These are phyloP conservation scores for Smutsia gigantea DNA, from an alignment of 2,797 vertebrate species.

Conservation along the genomic window DNA sequence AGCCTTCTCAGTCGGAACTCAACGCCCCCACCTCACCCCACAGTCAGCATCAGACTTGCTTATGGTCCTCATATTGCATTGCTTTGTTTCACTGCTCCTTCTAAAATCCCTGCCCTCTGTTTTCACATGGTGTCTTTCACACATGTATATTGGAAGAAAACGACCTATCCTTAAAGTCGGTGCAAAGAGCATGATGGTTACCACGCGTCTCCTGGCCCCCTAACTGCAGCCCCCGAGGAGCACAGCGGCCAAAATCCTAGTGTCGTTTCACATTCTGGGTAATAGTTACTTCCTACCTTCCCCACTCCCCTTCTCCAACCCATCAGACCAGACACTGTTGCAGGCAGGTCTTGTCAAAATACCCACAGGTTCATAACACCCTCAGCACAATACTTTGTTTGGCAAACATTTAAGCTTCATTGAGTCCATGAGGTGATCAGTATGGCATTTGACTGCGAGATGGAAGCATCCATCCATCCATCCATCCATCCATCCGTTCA, in stretches of 20 bases:
- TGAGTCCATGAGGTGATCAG: neutral
- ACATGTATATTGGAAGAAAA: neutral
- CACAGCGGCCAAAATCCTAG: neutral
- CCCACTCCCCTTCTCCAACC: too few relatives aligned
- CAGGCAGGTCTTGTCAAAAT: neutral
- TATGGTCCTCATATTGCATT: too few relatives aligned
- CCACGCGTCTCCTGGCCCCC: too few relatives aligned
- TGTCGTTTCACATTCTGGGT: neutral
- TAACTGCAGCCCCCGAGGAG: fast-evolving
- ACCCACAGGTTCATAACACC: neutral
- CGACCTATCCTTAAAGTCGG: neutral
- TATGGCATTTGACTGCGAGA: neutral
- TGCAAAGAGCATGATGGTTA: neutral
- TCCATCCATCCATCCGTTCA: neutral
- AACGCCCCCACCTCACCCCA: too few relatives aligned
- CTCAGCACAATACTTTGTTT: neutral
- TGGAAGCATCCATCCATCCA: neutral
- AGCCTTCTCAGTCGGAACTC: too few relatives aligned
- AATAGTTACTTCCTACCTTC: neutral
- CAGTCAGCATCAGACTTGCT: too few relatives aligned
- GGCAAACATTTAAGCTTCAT: neutral
- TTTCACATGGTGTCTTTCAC: neutral
- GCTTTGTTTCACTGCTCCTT: neutral
- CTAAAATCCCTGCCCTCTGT: neutral
- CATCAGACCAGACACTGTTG: neutral